Percentiles rank a stretch among this genome's conserved stretches.
phyloP scores from a whole-genome alignment of 2,888 invertebrate genomes.

The Strigamia transsilvanica region DNA sequence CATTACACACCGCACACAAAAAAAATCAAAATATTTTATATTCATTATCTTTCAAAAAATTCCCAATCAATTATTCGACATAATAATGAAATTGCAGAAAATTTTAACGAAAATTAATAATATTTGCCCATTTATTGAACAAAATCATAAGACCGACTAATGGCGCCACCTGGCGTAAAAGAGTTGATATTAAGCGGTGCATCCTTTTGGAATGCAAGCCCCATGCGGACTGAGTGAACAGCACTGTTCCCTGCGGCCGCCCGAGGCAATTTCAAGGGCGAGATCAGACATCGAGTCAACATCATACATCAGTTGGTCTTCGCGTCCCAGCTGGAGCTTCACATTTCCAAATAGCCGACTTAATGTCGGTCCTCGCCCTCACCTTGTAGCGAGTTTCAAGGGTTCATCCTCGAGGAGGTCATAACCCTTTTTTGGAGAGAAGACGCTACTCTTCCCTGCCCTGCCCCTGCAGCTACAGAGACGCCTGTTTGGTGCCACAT shows the following conservation, averaged over 20 bases:
- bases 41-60: background rate
- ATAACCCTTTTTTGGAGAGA: constrained; percentile 22
- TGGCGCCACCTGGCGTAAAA: background rate
- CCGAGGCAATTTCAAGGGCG: background rate
- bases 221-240: background rate
- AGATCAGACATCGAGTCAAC: constrained; percentile 27
- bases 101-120: no score
- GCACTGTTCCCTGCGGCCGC: background rate
- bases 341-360: constrained; percentile 36
- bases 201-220: constrained; percentile 31
- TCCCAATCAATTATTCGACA: background rate
- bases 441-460: constrained; percentile 32
- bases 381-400: constrained; percentile 35
- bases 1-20: background rate
- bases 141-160: background rate
- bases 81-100: no score
- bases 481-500: constrained; percentile 32
- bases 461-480: constrained; percentile 46
- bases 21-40: background rate
- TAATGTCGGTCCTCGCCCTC: constrained; percentile 46
- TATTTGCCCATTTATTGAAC: background rate
- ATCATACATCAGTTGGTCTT: constrained; percentile 45
- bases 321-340: constrained; percentile 43
- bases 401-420: constrained; percentile 45
- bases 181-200: background rate